These are phyloP conservation scores for Gasterosteus nipponicus DNA, from an alignment of 2,113 vertebrate species.

Conservation along the genomic window DNA sequence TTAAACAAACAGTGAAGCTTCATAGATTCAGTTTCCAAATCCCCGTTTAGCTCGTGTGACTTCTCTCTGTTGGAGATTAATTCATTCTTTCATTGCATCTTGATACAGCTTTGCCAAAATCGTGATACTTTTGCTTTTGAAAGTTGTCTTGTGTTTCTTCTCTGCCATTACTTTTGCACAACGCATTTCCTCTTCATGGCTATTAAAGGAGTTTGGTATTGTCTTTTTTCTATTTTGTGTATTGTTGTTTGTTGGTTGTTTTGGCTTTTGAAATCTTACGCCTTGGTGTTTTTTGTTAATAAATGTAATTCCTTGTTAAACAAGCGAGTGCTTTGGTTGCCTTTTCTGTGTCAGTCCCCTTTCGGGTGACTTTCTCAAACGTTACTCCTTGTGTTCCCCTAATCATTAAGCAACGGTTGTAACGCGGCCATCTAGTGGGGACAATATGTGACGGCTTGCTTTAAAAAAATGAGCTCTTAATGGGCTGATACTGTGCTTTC, in stretches of 20 bases:
- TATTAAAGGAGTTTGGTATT: background rate
- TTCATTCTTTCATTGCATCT: background rate
- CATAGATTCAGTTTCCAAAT: background rate
- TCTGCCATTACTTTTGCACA: background rate
- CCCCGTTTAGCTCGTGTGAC: background rate
- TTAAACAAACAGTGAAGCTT: background rate
- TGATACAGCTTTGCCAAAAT: background rate
- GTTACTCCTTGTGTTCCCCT: background rate
- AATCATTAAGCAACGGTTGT: background rate
- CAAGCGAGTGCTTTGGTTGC: background rate
- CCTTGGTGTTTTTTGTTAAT: background rate
- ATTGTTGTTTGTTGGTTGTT: background rate
- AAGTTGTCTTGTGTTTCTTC: background rate
- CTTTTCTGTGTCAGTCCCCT: background rate
- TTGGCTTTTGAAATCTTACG: background rate
- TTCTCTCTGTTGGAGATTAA: background rate
- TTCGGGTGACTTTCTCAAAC: no score
- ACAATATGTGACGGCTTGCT: background rate
- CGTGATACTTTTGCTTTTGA: background rate
- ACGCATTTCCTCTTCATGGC: background rate
- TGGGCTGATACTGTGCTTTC: background rate
- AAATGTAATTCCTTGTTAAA: background rate
- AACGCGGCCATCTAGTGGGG: constrained; percentile 13
- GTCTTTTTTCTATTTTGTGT: background rate
- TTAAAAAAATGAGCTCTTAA: background rate